Evolutionary conservation across 2,888 invertebrate genomes (phyloP), one percentile per base, ranked within the genome.

Genomic region (Stegana nigrithorax): DNA sequence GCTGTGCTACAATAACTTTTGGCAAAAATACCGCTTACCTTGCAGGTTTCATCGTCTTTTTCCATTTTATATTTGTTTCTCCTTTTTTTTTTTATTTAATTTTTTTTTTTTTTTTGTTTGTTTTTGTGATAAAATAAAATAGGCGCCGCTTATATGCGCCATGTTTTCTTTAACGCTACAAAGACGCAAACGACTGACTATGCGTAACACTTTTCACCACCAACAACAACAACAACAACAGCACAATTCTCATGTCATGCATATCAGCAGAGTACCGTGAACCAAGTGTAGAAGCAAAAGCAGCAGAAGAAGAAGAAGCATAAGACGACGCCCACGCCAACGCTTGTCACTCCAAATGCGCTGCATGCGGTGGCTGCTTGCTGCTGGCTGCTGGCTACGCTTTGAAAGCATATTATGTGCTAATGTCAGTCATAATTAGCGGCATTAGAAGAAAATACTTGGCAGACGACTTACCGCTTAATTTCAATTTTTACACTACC

Each of bases 361-460:
- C 47, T 47, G 10, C n/a, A n/a, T n/a, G n/a, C n/a, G n/a, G n/a
- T n/a, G n/a, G n/a, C n/a, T n/a, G n/a, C n/a, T 3, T 36, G 36
- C 1, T n/a, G 1, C 36, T n/a, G 36, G n/a, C 36, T 7, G 12
- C 36, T 2, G 3, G 10, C 10, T n/a, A 36, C n/a, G 25, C 10
- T 14, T 25, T 21, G 21, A 17, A 47, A 47, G 17, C 51, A 25
- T 14, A 19, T 53, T 29, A 53, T 14, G 51, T 53, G 51, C 29
- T 53, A 53, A 53, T 68, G 75, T 65, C 79, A 77, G 66, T 73
- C 78, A 79, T 75, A 75, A 75, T 75, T 79, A 75, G 79, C 77
- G 73, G 66, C 62, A 77, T 71, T 79, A 77, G 75, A 56, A 79
- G 77, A 62, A 73, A 23, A 26, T 27, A 42, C 36, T 36, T 59